Base-by-base conservation (phyloP, 2,113 vertebrate species). In the Neodontobutis hainanensis region DNA sequence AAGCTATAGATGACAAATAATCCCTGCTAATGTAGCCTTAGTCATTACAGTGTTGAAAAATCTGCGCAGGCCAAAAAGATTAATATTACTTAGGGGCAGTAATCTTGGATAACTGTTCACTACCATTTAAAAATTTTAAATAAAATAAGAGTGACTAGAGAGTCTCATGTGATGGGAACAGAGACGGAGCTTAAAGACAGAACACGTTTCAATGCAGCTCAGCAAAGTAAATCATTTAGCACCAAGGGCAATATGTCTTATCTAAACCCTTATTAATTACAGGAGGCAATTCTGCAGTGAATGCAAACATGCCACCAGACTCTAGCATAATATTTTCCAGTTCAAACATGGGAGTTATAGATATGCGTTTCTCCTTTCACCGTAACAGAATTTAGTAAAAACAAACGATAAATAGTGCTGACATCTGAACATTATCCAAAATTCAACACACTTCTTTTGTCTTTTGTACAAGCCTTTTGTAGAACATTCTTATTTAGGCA, bases 21-120 rank as follows among this genome's bases (percentile, higher is more conserved):
- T 73, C 73, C 65, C 48, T 15, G 7, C 14, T 63, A 69, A 70
- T 70, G 40, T 11, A 57, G 40, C 47, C 14, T 69, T 74, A 57
- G 57, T 16, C 65, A 45, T 46, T 58, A 50, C 8, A 42, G 52
- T 36, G 14, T n/a, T 36, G 19, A 32, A 35, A 48, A 55, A 73
- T 66, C 36, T 74, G 44, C 36, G 60, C 42, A 10, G 69, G 32
- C 42, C 56, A 73, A 70, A 70, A 43, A 62, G 67, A 75, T 69
- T 69, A 65, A 34, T 71, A n/a, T 6, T 45, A 65, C 16, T 57
- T 50, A 2, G 35, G 57, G 40, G 65, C 49, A 45, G 45, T 70
- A 47, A 65, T 76, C 60, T 57, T 46, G 47, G 47, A 53, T 49
- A 38, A 63, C 51, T 48, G 48, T 8, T 0, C 35, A 16, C 32